Percentiles rank a stretch among this genome's conserved stretches.
phyloP scores from a whole-genome alignment of 2,888 invertebrate species.

The Limnephilus marmoratus region DNA sequence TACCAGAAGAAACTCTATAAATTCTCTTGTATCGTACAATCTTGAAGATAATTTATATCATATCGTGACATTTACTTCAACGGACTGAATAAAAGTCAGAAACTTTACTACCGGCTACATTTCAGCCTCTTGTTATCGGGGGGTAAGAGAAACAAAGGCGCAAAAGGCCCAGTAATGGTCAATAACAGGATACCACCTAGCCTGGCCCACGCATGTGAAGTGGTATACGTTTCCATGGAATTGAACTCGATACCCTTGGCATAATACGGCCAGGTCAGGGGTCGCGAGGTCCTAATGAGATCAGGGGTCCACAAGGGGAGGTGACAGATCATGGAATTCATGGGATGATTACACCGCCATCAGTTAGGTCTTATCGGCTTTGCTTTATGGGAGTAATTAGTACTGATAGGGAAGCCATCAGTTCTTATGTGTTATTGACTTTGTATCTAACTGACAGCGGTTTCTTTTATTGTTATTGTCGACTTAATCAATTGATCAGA shows the following conservation, averaged over 20 bases:
- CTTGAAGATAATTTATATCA: neutral
- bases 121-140: neutral
- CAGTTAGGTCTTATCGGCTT: neutral
- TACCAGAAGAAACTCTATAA: neutral
- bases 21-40: neutral
- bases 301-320: conserved; percentile 35
- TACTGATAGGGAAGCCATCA: neutral
- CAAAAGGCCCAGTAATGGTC: conserved; percentile 8
- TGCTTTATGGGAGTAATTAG: conserved; percentile 3
- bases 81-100: neutral
- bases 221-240: conserved; percentile 46
- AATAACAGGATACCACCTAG: conserved; percentile 34
- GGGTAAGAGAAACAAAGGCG: neutral
- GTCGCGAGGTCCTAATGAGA: conserved; percentile 54
- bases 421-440: neutral
- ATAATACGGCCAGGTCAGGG: conserved; percentile 36
- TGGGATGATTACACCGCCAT: conserved; percentile 7
- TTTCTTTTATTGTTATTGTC: neutral
- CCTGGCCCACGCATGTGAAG: conserved; percentile 39
- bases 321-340: conserved; percentile 1
- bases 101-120: neutral
- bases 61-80: neutral
- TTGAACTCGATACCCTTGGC: conserved; percentile 54
- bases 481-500: neutral
- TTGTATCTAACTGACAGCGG: neutral